Conservation (phyloP, 2,797 vertebrate species). For the Phalanger gymnotis region DNA sequence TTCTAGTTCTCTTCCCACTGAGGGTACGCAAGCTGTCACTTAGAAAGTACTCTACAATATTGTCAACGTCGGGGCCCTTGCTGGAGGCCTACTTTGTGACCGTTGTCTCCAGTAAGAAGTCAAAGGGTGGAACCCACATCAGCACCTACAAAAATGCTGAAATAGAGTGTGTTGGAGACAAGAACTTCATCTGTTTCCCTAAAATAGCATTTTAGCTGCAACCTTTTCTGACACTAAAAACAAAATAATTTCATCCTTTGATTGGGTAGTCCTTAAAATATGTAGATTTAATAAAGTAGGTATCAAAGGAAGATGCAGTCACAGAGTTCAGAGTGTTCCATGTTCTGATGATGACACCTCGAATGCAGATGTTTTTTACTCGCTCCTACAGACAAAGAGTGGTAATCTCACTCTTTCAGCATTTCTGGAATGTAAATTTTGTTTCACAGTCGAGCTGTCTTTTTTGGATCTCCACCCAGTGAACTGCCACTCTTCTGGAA, state of each 20-base stretch:
- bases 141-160: not conserved
- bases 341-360: constrained; percentile 45
- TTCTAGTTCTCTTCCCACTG: constrained; percentile 67
- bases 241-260: constrained; percentile 68
- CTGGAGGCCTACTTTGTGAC: not conserved
- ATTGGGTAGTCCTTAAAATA: constrained; percentile 34
- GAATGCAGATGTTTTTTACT: constrained; percentile 70
- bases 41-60: constrained; percentile 40
- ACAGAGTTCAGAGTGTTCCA: constrained; percentile 8
- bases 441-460: constrained; percentile 79
- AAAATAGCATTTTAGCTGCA: constrained; percentile 33
- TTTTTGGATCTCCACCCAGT: constrained; percentile 80
- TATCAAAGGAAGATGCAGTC: not conserved
- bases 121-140: not conserved
- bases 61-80: constrained; percentile 3
- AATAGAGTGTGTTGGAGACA: not conserved
- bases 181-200: constrained; percentile 46
- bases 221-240: constrained; percentile 72
- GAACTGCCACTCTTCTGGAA: constrained; percentile 77
- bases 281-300: constrained; percentile 48
- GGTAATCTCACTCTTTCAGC: constrained; percentile 59
- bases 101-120: not conserved
- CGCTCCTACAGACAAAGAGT: constrained; percentile 29
- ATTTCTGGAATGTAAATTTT: constrained; percentile 76
- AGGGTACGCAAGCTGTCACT: constrained; percentile 55